Percentiles rank a stretch among this genome's conserved stretches.
Conservation (phyloP, 2,113 vertebrate genomes). For the Zeus faber region DNA sequence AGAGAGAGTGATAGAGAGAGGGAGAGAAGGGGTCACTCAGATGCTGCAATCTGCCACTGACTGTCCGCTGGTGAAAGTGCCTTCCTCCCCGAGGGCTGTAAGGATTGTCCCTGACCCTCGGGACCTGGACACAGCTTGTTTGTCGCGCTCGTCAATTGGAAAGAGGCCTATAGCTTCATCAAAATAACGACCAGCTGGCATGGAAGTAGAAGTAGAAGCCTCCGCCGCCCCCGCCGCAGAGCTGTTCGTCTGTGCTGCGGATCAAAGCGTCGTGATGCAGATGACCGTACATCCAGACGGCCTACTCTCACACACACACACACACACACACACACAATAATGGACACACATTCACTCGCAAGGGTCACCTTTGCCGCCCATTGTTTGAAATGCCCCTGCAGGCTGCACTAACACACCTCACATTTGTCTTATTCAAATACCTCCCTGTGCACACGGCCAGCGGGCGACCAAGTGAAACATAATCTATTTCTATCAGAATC, state of each 20-base stretch:
- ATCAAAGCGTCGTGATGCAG: no score
- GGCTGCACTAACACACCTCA: no score
- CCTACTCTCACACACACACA: not conserved
- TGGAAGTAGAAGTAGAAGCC: not conserved
- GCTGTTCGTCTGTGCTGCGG: no score
- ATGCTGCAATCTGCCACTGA: not conserved
- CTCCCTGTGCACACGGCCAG: no score
- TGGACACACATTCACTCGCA: not conserved
- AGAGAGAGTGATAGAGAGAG: no score
- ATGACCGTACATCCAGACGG: no score
- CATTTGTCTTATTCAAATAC: no score
- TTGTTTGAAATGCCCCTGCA: no score
- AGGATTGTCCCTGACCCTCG: not conserved
- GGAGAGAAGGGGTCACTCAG: not conserved
- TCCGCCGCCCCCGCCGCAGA: not conserved
- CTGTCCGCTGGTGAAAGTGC: not conserved
- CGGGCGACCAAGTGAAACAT: no score
- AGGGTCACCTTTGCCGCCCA: not conserved
- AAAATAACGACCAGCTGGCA: not conserved
- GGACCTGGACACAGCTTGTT: conserved; percentile 5
- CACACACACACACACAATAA: not conserved
- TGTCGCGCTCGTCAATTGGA: not conserved
- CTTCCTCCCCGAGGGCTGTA: not conserved
- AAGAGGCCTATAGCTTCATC: not conserved
- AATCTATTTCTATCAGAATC: no score